A percentile compares a stretch with the other conserved stretches of the same genome.
phyloP scores from a whole-genome alignment of 2,888 invertebrate genomes.

The Blastobasis lacticolella region DNA sequence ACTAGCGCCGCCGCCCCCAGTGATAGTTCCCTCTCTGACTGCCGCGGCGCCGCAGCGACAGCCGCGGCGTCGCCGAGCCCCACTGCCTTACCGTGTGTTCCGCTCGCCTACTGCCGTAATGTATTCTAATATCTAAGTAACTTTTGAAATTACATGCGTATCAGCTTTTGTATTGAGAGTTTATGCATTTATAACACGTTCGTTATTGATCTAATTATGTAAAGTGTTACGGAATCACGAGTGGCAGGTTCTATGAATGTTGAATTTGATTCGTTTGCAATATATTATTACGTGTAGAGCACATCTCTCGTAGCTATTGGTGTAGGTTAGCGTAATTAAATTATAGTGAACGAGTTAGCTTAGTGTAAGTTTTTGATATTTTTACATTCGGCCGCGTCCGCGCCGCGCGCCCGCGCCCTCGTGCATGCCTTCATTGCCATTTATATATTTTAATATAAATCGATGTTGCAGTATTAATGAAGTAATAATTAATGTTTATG shows the following conservation, averaged over 20 bases:
- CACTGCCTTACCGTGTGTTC: slow-evolving; percentile 53
- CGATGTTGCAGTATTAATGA: slow-evolving; percentile 5
- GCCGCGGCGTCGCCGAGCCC: slow-evolving; percentile 7
- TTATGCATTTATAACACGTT: too few relatives aligned
- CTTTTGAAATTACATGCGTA: not conserved
- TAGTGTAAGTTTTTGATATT: slow-evolving; percentile 27
- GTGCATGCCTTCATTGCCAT: too few relatives aligned
- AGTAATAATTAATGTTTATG: slow-evolving; percentile 7
- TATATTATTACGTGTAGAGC: too few relatives aligned
- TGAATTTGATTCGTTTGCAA: too few relatives aligned
- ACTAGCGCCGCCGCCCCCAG: slow-evolving; percentile 28
- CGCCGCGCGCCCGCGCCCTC: too few relatives aligned
- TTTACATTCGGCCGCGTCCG: slow-evolving; percentile 23
- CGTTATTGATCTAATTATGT: too few relatives aligned
- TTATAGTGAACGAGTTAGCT: not conserved
- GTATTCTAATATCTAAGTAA: not conserved
- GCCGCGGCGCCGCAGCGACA: not conserved
- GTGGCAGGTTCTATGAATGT: too few relatives aligned
- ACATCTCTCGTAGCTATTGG: too few relatives aligned
- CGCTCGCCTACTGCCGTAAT: slow-evolving; percentile 29
- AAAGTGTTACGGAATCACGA: too few relatives aligned
- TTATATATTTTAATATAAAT: not conserved
- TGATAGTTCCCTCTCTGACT: not conserved
- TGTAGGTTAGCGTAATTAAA: too few relatives aligned
- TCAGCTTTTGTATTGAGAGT: not conserved